These are phyloP conservation scores for Acromyrmex echinatior DNA, from an alignment of 1,140 invertebrate genomes.

Conservation along the genomic window DNA sequence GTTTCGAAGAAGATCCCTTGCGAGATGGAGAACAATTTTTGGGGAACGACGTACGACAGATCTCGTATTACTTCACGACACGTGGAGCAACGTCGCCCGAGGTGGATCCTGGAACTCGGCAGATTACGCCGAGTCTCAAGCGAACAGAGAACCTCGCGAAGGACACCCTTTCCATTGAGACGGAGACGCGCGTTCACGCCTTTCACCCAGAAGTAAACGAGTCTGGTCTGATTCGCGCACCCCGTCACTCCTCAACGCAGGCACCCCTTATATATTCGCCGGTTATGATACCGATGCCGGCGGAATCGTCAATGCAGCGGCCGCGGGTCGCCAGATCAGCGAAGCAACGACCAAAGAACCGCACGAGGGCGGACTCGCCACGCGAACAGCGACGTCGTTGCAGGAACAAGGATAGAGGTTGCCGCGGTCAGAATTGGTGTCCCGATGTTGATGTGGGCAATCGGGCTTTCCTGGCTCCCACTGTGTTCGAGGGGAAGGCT, in stretches of 20 bases:
- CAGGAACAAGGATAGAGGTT: conserved; percentile 78
- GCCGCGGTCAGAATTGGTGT: conserved; percentile 86
- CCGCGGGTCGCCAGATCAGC: conserved; percentile 71
- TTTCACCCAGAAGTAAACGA: conserved; percentile 61
- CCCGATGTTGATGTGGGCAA: conserved; percentile 88
- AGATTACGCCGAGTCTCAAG: background rate
- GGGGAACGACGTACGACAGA: conserved; percentile 11
- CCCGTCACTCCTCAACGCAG: conserved; percentile 73
- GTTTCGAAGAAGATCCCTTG: background rate
- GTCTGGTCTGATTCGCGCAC: conserved; percentile 49
- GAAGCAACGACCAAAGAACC: conserved; percentile 80
- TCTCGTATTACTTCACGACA: conserved; percentile 12
- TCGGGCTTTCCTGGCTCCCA: conserved; percentile 88
- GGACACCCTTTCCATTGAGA: background rate
- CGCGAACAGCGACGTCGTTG: conserved; percentile 82
- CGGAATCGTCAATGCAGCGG: conserved; percentile 67
- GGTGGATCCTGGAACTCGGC: background rate
- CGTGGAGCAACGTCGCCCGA: conserved; percentile 7
- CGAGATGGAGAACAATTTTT: background rate
- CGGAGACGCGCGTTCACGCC: background rate
- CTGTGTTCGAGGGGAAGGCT: conserved; percentile 89
- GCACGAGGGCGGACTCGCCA: conserved; percentile 80
- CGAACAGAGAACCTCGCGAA: background rate
- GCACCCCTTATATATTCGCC: conserved; percentile 36
- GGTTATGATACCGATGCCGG: conserved; percentile 44